Evolutionary conservation across 2,888 invertebrate genomes (phyloP).

Genomic region (Oscheius sp.): DNA sequence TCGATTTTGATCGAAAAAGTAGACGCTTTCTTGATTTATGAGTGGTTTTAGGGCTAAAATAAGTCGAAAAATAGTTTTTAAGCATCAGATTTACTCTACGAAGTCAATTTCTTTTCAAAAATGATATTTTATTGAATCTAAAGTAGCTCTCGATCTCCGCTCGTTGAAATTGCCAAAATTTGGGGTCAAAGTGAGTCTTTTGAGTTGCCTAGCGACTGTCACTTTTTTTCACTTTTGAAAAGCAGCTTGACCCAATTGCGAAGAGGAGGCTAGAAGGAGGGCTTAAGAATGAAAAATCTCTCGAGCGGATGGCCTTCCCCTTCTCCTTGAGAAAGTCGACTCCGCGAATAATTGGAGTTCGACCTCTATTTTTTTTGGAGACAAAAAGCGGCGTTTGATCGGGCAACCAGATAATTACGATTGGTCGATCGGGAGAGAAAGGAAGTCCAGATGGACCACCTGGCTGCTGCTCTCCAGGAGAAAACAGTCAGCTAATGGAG

Average conservation of each 20-base stretch:
- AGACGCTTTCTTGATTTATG: too few species aligned
- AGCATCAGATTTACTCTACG: too few species aligned
- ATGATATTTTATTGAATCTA: too few species aligned
- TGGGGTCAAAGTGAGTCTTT: too few species aligned
- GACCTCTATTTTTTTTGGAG: conserved; percentile 21
- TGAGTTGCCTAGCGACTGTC: background rate
- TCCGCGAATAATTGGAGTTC: conserved; percentile 22
- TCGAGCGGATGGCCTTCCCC: background rate
- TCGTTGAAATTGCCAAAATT: too few species aligned
- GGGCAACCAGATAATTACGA: background rate
- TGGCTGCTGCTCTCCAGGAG: background rate
- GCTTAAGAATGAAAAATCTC: background rate
- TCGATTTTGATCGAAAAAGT: too few species aligned
- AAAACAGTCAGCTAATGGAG: background rate
- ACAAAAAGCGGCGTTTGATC: conserved; percentile 6
- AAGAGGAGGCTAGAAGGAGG: background rate
- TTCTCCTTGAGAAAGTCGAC: background rate
- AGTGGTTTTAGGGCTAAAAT: too few species aligned
- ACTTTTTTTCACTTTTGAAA: background rate
- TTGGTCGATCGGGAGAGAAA: too few species aligned
- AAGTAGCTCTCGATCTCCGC: too few species aligned
- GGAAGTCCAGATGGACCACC: conserved; percentile 14
- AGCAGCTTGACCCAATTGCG: background rate
- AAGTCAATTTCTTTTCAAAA: too few species aligned
- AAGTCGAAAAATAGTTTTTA: too few species aligned